A percentile compares a stretch with the other conserved stretches of the same genome.
phyloP scores from a whole-genome alignment of 2,113 vertebrate species.

The Motacilla tschutschensis region DNA sequence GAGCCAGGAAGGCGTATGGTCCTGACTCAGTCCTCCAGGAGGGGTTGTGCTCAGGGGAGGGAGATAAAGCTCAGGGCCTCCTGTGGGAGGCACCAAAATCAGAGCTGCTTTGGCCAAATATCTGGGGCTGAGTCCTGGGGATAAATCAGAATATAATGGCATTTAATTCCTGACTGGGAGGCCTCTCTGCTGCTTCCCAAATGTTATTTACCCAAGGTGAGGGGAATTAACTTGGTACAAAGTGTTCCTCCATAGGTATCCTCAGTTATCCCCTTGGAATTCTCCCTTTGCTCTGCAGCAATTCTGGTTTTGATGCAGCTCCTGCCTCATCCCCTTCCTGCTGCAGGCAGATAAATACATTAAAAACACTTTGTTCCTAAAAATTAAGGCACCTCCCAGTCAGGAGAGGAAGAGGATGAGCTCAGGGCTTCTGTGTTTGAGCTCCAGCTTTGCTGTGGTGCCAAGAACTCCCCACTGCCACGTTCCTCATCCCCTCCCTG shows the following conservation, averaged over 20 bases:
- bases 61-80: conserved; percentile 15
- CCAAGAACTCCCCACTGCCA: not conserved
- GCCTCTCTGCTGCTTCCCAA: not conserved
- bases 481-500: not conserved
- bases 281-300: not conserved
- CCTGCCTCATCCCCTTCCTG: not conserved
- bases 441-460: not conserved
- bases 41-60: not conserved
- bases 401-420: not conserved
- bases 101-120: not conserved
- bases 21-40: not conserved
- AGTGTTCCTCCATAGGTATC: not conserved
- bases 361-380: not conserved
- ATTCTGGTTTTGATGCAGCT: not conserved
- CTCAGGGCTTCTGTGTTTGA: not conserved
- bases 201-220: not conserved
- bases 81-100: not conserved
- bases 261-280: not conserved
- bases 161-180: not conserved
- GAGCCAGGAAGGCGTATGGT: not conserved
- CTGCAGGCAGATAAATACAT: not conserved
- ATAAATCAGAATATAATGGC: not conserved
- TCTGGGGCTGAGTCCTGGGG: not conserved
- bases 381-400: not conserved
- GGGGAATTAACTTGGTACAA: not conserved